Evolutionary conservation across 2,113 vertebrate genomes (phyloP).

Genomic region (Diadophis punctatus): DNA sequence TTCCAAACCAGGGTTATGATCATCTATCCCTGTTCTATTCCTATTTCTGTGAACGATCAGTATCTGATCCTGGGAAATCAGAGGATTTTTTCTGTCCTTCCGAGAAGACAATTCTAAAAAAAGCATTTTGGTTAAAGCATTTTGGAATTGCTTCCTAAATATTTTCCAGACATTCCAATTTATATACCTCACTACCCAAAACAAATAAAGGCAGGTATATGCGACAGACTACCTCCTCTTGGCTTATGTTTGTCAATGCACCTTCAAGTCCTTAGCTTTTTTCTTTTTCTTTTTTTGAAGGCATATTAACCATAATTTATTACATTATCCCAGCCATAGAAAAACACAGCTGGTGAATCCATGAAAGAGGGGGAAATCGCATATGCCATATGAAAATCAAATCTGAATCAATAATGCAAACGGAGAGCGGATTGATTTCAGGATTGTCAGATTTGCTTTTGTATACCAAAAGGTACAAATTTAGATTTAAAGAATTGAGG

Average conservation of each 20-base stretch:
- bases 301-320: not conserved
- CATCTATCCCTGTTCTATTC: too few relatives aligned
- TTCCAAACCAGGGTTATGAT: not conserved
- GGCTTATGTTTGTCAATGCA: not conserved
- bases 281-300: not conserved
- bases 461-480: not conserved
- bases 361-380: not conserved
- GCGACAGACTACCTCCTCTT: not conserved
- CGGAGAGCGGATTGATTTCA: not conserved
- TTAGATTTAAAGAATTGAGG: not conserved
- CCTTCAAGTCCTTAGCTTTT: not conserved
- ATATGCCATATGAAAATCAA: not conserved
- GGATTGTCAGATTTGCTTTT: not conserved
- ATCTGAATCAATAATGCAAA: not conserved
- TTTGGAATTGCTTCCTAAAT: not conserved
- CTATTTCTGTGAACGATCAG: too few relatives aligned
- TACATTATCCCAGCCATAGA: not conserved
- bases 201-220: not conserved
- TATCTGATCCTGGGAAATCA: not conserved
- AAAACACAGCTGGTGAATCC: not conserved
- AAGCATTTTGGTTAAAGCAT: not conserved
- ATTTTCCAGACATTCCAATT: not conserved
- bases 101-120: not conserved
- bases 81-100: not conserved
- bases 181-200: not conserved